Evolutionary conservation across 1,140 invertebrate species (phyloP).

Genomic region (Drosophila setifemur): DNA sequence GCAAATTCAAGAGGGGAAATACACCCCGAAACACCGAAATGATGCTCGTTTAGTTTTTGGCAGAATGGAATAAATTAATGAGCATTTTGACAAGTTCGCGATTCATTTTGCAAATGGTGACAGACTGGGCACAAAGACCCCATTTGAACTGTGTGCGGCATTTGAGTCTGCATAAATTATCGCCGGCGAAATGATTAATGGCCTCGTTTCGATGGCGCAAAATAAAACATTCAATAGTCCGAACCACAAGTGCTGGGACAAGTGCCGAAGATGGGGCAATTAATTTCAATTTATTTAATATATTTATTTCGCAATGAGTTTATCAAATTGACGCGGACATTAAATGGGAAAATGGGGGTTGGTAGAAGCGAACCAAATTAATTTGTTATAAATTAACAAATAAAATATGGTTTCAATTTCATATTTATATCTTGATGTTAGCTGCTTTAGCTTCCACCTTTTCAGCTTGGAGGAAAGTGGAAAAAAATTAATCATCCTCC

Average conservation of each 20-base stretch:
- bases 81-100: constrained; percentile 49
- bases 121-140: not conserved
- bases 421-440: no score
- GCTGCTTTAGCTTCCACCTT: not conserved
- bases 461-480: not conserved
- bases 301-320: not conserved
- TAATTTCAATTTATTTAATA: constrained; percentile 24
- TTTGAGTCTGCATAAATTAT: constrained; percentile 31
- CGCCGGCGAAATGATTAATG: constrained; percentile 32
- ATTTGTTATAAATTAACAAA: not conserved
- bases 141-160: not conserved
- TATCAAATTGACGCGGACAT: no score
- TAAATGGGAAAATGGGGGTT: no score
- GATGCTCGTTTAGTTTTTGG: constrained; percentile 8
- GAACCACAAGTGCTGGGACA: constrained; percentile 9
- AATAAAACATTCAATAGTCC: constrained; percentile 13
- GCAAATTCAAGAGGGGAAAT: constrained; percentile 11
- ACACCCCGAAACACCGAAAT: not conserved
- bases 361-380: not conserved
- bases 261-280: constrained; percentile 7
- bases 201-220: not conserved
- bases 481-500: constrained; percentile 44
- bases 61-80: constrained; percentile 63
- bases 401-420: no score
- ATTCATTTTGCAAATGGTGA: constrained; percentile 55